phyloP scores from a whole-genome alignment of 2,113 vertebrate species.

The Salvelinus sp. region DNA sequence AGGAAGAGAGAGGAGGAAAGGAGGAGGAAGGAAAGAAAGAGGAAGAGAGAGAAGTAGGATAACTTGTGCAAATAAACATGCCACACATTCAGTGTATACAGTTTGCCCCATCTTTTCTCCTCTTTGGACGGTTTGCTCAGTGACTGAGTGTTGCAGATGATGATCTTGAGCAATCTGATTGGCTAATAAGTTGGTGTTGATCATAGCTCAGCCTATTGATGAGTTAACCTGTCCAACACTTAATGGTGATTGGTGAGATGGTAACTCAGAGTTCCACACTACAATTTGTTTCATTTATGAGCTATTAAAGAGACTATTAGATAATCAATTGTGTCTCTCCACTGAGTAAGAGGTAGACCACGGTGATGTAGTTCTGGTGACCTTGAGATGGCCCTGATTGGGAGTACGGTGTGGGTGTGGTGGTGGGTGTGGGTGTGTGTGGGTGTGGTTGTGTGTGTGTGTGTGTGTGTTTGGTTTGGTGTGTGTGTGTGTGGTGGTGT shows the following conservation, averaged over 20 bases:
- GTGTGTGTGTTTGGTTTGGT: neutral
- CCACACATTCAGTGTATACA: too few species aligned
- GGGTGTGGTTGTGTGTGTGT: neutral
- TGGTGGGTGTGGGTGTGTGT: neutral
- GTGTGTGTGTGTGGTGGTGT: neutral
- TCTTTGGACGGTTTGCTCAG: too few species aligned
- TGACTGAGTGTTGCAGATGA: neutral
- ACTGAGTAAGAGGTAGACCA: neutral
- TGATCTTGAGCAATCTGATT: conserved; percentile 7
- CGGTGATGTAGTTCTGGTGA: conserved; percentile 26
- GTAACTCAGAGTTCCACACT: neutral
- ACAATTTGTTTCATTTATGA: conserved; percentile 61
- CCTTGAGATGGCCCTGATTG: conserved; percentile 15
- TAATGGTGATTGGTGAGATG: conserved; percentile 53
- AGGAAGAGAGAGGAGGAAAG: too few species aligned
- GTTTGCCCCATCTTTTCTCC: too few species aligned
- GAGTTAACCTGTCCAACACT: conserved; percentile 23
- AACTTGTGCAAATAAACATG: too few species aligned
- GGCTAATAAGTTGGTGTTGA: conserved; percentile 36
- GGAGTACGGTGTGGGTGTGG: neutral
- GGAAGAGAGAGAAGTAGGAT: too few species aligned
- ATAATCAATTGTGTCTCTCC: conserved; percentile 59
- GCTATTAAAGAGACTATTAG: conserved; percentile 57
- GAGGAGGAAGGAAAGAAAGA: too few species aligned
- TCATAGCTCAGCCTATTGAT: conserved; percentile 6